Base-by-base conservation (phyloP, 2,888 invertebrate genomes). In the Leptogaster cylindrica region DNA sequence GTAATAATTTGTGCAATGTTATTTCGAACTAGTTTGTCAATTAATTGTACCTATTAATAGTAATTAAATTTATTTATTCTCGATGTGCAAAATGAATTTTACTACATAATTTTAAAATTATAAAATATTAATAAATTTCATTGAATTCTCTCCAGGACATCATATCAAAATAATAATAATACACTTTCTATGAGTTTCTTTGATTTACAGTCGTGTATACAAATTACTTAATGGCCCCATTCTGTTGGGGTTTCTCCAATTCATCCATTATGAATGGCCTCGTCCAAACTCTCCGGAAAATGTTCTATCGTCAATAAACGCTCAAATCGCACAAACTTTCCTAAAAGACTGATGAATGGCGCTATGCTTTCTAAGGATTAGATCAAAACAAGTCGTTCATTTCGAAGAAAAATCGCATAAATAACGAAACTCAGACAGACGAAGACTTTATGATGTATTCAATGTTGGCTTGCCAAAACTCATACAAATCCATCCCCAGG, bases 381-480 rank as follows among this genome's bases (percentile, higher is more conserved):
- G 61, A 64, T 64, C 64, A 64, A 64, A 64, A 64, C 64, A 64
- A 64, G 64, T 64, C 64, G 48, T 64, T 64, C 64, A 48, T 64
- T 64, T 20, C 16, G 64, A 46, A 31, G 25, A 46, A 33, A 44
- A 33, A 46, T 27, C 44, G 18, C 44, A 64, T 64, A 64, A 64
- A 64, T 64, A 64, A 48, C 12, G 46, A 14, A 8, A 27, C 23
- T 31, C 46, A 46, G 46, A 64, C 64, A 12, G 46, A 12, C 41
- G 48, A 33, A 64, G 48, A 64, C 8, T 46, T 33, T 64, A 64
- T 64, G 64, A 64, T 64, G 64, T 64, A 64, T 64, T 64, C 64
- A 64, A 64, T 48, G 64, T 64, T 64, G 64, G 44, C 36, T 64
- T 64, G 64, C 64, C 64, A 64, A 48, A 48, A 64, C 25, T 64